Evolutionary conservation across 2,797 vertebrate species (phyloP), one percentile per base, ranked within the genome.

Genomic region (Smutsia gigantea): DNA sequence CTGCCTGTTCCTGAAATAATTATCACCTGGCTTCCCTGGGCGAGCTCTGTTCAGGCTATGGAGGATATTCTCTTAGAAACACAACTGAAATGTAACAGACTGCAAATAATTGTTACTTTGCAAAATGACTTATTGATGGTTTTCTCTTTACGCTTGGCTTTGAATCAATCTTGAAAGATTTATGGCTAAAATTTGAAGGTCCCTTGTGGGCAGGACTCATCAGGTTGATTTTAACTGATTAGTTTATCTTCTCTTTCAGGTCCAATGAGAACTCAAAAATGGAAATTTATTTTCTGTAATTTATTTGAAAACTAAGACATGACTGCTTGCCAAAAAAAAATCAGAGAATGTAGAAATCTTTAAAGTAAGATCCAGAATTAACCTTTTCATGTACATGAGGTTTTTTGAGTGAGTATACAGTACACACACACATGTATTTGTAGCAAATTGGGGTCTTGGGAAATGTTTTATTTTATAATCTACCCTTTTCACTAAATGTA

Each of bases 71-170:
- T 87, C 37, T 77, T 51, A 61, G 37, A 79, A 85, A 89, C 31
- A 15, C n/a, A 72, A 78, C 42, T 39, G 74, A 75, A 95, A 93
- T 4, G 2, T 46, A 95, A 89, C 72, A 92, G 93, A 39, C 7
- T 49, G 46, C 74, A 57, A 57, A 78, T 51, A 81, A 42, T 25
- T 27, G 1, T 68, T 68, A 72, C 61, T 90, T 87, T 74, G 61
- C 61, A 89, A 89, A 85, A 87, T 61, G 74, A 23, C 68, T 72
- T 66, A 83, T 49, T 91, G 55, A 75, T 75, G 53, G 9, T 42
- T 93, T 94, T 89, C 49, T 72, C 64, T 78, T 85, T 79, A 78
- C 64, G 25, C 7, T 84, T 88, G 81, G 74, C 85, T 89, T 89
- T 69, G 64, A 86, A 42, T 94, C 81, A 81, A 75, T 34, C 15